phyloP scores from a whole-genome alignment of 2,797 vertebrate genomes.

The Acipenser oxyrinchus region DNA sequence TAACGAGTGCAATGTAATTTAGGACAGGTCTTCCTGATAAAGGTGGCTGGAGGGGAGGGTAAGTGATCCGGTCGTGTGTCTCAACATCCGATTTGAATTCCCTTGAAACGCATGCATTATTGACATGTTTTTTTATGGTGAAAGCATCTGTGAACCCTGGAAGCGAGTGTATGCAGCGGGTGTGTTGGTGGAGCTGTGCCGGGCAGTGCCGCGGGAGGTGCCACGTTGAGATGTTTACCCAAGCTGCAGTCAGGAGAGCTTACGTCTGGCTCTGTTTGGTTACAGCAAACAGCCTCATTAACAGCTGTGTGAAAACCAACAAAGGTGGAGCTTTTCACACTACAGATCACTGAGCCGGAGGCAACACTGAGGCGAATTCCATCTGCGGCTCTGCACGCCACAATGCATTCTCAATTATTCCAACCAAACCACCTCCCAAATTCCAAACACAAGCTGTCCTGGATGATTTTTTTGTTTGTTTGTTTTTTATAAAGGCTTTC shows the following conservation, averaged over 20 bases:
- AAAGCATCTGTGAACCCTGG: conserved; percentile 20
- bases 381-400: no score
- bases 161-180: conserved; percentile 14
- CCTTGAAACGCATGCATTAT: no score
- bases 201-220: neutral
- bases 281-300: conserved; percentile 43
- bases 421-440: no score
- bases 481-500: no score
- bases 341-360: no score
- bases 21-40: no score
- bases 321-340: no score
- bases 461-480: no score
- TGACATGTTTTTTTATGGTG: no score
- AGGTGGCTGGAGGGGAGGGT: neutral
- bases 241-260: conserved; percentile 28
- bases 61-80: conserved; percentile 61
- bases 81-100: conserved; percentile 38
- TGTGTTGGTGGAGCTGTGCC: conserved; percentile 11
- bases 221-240: conserved; percentile 21
- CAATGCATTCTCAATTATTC: no score
- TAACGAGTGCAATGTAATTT: conserved; percentile 14
- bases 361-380: no score
- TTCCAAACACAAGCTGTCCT: no score
- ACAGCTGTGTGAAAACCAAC: conserved; percentile 47
- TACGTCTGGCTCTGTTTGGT: conserved; percentile 33